These are phyloP conservation scores for Nannoperca australis DNA, from an alignment of 2,797 vertebrate genomes.

Conservation along the genomic window DNA sequence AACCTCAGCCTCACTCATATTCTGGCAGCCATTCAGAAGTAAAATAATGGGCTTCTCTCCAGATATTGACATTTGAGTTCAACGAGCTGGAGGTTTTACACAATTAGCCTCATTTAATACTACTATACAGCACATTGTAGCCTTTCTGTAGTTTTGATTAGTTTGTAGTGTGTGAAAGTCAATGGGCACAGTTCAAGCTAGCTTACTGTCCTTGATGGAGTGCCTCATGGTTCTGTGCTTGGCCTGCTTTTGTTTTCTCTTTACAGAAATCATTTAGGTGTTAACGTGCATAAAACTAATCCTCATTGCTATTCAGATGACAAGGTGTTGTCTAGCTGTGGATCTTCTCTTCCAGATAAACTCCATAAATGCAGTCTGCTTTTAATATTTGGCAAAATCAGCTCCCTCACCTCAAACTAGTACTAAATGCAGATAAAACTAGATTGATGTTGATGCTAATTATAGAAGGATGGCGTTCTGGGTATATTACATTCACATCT, in stretches of 20 bases:
- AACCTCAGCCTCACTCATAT: constrained; percentile 8
- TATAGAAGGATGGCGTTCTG: not conserved
- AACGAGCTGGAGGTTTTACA: not conserved
- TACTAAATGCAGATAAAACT: not conserved
- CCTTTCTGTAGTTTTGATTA: not conserved
- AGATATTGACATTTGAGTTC: not conserved
- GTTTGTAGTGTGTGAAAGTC: not conserved
- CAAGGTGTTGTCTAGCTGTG: not conserved
- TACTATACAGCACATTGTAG: not conserved
- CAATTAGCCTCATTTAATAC: not conserved
- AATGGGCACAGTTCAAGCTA: not conserved
- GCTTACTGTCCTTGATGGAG: not conserved
- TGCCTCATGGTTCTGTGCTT: constrained; percentile 29
- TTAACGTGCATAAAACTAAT: not conserved
- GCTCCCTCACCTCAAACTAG: not conserved
- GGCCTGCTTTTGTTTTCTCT: not conserved
- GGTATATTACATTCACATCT: not conserved
- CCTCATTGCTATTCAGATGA: not conserved
- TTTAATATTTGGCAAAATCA: not conserved
- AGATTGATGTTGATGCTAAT: not conserved
- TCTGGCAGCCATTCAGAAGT: constrained; percentile 12
- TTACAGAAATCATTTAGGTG: not conserved
- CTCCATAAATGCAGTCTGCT: not conserved
- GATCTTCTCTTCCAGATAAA: not conserved
- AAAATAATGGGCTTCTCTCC: not conserved